Base-by-base conservation (phyloP, 2,797 vertebrate species). In the Chiloscyllium punctatum region DNA sequence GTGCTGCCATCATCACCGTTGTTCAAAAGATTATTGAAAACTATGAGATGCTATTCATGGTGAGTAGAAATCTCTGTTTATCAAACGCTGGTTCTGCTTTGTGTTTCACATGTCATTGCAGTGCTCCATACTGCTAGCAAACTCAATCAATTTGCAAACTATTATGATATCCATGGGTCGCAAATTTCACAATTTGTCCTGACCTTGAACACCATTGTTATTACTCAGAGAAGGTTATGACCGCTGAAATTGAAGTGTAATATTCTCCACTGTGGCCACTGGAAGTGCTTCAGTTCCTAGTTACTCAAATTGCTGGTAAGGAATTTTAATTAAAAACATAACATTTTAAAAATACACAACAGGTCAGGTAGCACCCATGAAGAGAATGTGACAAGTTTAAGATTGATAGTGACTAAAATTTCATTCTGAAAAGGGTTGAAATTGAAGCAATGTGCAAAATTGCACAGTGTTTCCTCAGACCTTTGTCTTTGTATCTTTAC, bases 11-110 rank as follows among this genome's bases (percentile, higher is more conserved):
- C 96, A 99, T 99, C 95, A 97, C 98, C 21, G 98, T 99, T 4
- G 98, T 99, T 91, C 98, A 99, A 96, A 98, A 98, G 97, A 99
- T 99, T 98, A 99, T 99, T 96, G 97, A 98, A 97, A 97, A 98
- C 48, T 98, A 98, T 33, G 98, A 99, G 96, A 96, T 97, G 1
- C 97, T 99, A 71, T 99, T 99, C 97, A 99, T 98, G 99, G 99
- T 99, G 97, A 95, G 98, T 98, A 68, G 71, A 91, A 53, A 2
- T 88, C 95, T 71, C n/a, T 66, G 87, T 4, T 71, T 51, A n/a
- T 42, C 69, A 79, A 74, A 42, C 90, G 62, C 30, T 53, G 37
- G 62, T 82, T 30, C 51, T 84, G n/a, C 1, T 62, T 74, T 68
- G 33, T 48, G 51, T 69, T 74, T n/a, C 25, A 16, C 23, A 3